Percentiles rank a stretch among this genome's conserved stretches.
These are phyloP conservation scores for Todus mexicanus DNA, from an alignment of 2,797 vertebrate species.

Conservation along the genomic window DNA sequence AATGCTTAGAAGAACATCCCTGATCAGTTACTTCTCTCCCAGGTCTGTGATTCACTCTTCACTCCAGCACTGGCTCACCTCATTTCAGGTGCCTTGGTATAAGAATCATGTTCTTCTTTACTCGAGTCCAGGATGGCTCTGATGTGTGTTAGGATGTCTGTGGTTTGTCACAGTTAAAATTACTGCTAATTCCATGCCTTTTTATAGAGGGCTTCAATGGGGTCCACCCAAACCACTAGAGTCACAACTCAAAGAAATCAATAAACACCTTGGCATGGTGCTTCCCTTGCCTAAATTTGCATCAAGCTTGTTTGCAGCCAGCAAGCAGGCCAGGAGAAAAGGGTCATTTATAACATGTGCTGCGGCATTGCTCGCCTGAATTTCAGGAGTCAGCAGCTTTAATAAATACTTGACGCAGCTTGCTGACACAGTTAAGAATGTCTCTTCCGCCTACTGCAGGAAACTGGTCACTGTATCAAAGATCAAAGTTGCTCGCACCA, in stretches of 20 bases:
- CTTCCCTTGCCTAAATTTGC: not conserved
- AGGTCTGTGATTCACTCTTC: not conserved
- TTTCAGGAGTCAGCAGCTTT: constrained; percentile 19
- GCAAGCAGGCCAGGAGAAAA: not conserved
- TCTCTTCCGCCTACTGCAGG: constrained; percentile 16
- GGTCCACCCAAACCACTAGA: not conserved
- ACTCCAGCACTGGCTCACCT: not conserved
- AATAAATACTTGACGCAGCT: not conserved
- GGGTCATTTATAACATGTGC: not conserved
- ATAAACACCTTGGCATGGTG: not conserved
- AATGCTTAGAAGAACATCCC: not conserved
- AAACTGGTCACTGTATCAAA: constrained; percentile 32
- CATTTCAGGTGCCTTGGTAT: not conserved
- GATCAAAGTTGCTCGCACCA: constrained; percentile 24
- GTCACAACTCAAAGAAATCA: not conserved
- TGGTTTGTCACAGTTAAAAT: not conserved
- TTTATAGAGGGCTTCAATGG: not conserved
- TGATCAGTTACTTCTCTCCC: not conserved
- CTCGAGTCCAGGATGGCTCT: not conserved
- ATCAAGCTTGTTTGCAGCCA: not conserved
- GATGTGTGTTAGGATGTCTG: not conserved
- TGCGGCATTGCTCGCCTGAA: not conserved
- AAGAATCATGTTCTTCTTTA: not conserved
- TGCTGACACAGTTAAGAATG: not conserved
- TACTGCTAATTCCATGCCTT: not conserved